Conservation (phyloP, 2,797 vertebrate species). For the Pristis pectinata region DNA sequence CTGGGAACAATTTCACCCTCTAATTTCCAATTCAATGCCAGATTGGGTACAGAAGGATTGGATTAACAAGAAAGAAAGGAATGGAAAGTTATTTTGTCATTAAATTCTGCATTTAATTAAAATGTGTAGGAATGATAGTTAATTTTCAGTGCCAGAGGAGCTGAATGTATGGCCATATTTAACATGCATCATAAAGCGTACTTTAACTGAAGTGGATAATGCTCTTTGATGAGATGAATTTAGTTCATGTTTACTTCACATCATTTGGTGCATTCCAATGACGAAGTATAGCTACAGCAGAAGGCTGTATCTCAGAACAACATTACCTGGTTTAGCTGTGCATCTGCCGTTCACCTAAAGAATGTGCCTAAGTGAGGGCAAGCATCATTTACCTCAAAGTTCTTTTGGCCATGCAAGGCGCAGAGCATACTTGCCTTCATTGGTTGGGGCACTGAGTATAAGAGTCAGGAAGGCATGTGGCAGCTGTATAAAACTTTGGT, state of each 20-base stretch:
- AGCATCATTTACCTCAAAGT: background rate
- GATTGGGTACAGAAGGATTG: background rate
- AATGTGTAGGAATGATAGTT: background rate
- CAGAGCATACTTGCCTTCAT: too few relatives aligned
- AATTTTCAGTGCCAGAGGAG: background rate
- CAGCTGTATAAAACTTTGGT: background rate
- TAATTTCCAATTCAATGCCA: too few relatives aligned
- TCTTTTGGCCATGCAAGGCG: background rate
- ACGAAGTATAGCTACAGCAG: background rate
- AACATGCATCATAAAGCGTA: background rate
- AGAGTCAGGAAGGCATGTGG: too few relatives aligned
- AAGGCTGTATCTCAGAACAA: background rate
- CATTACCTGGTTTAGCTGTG: background rate
- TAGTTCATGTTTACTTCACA: background rate
- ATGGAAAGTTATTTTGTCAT: background rate
- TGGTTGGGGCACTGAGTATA: too few relatives aligned
- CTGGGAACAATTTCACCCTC: too few relatives aligned
- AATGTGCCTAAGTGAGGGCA: background rate
- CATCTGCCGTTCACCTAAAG: background rate
- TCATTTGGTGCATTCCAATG: background rate
- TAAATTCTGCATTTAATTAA: background rate
- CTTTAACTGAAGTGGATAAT: background rate
- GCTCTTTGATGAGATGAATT: background rate
- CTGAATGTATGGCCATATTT: background rate
- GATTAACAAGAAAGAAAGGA: background rate